phyloP scores from a whole-genome alignment of 1,140 invertebrate species.

The Drosophila baimaii region DNA sequence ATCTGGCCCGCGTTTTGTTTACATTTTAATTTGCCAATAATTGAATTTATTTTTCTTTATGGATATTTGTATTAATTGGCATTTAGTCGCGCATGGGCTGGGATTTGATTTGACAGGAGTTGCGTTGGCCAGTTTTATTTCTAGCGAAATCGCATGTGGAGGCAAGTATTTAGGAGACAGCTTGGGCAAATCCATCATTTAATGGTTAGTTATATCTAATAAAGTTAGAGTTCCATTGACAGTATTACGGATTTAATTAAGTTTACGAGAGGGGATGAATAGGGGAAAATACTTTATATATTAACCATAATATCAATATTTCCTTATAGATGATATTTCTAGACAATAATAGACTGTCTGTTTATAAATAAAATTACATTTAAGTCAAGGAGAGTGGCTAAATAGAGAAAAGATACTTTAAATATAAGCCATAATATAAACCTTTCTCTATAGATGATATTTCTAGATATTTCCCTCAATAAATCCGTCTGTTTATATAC shows the following conservation, averaged over 20 bases:
- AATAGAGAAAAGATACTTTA: background rate
- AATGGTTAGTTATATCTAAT: background rate
- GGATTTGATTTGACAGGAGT: slow-evolving; percentile 12
- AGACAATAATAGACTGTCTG: background rate
- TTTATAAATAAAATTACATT: background rate
- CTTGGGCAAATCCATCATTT: slow-evolving; percentile 3
- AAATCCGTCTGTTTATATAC: background rate
- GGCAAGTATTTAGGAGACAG: background rate
- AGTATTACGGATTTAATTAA: background rate
- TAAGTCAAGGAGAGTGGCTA: background rate
- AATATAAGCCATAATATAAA: too few relatives aligned
- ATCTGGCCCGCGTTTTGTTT: slow-evolving; percentile 47
- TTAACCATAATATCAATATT: too few relatives aligned
- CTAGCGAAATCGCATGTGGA: background rate
- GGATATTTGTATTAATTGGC: slow-evolving; percentile 51
- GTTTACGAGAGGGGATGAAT: too few relatives aligned
- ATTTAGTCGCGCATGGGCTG: slow-evolving; percentile 12
- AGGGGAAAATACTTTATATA: too few relatives aligned
- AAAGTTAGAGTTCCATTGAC: background rate
- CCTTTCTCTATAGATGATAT: background rate
- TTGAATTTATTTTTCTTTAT: slow-evolving; percentile 61
- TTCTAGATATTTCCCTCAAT: background rate
- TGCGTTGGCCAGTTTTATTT: background rate
- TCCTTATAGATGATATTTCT: too few relatives aligned
- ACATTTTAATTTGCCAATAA: slow-evolving; percentile 69